phyloP scores from a whole-genome alignment of 2,888 invertebrate genomes.

The Petrophora chlorosata region DNA sequence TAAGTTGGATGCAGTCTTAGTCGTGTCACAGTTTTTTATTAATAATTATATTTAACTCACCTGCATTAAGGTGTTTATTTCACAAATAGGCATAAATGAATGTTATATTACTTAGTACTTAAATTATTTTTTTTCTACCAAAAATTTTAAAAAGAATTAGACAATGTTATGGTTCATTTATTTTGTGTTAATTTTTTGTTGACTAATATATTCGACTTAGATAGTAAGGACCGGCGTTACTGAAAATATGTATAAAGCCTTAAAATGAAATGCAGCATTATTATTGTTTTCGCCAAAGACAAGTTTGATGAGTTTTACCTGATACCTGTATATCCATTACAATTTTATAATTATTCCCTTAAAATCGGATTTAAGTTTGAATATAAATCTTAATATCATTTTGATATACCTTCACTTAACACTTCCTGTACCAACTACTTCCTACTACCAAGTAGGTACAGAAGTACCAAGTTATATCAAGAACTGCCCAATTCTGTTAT shows the following conservation, averaged over 20 bases:
- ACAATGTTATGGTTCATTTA: conserved; percentile 55
- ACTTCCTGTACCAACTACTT: too few species aligned
- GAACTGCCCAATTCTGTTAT: too few species aligned
- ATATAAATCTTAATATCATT: neutral
- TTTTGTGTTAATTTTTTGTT: conserved; percentile 64
- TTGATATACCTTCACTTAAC: too few species aligned
- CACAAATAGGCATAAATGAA: conserved; percentile 66
- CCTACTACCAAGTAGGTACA: too few species aligned
- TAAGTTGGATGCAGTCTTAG: conserved; percentile 39
- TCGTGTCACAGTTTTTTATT: conserved; percentile 35
- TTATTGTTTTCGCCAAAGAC: conserved; percentile 72
- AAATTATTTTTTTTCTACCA: conserved; percentile 70
- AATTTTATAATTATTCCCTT: too few species aligned
- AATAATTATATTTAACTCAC: conserved; percentile 30
- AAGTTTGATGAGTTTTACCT: conserved; percentile 3
- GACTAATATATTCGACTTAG: conserved; percentile 68
- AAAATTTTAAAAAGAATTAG: conserved; percentile 73
- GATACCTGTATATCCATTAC: conserved; percentile 24
- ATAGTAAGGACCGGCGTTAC: conserved; percentile 43
- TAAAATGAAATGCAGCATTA: conserved; percentile 29
- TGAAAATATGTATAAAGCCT: conserved; percentile 20
- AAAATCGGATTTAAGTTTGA: too few species aligned
- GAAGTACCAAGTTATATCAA: too few species aligned
- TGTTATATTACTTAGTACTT: conserved; percentile 72
- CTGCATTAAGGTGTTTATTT: conserved; percentile 52